These are phyloP conservation scores for Phalanger gymnotis DNA, from an alignment of 2,797 vertebrate genomes.

Conservation along the genomic window DNA sequence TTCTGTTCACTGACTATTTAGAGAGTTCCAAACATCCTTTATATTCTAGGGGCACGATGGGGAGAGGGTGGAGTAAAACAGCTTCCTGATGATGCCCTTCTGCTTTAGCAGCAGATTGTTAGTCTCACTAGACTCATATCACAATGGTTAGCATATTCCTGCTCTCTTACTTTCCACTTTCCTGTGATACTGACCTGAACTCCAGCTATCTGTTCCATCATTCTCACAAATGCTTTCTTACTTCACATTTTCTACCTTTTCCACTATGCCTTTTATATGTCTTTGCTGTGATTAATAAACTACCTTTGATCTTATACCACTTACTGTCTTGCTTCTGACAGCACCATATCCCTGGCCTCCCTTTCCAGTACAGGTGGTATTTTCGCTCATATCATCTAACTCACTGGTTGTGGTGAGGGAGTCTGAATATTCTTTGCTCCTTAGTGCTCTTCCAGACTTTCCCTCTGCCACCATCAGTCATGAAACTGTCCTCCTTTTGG, in stretches of 20 bases:
- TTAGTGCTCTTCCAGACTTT: no score
- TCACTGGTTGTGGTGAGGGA: no score
- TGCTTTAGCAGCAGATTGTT: neutral
- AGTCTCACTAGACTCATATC: neutral
- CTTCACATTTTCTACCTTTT: neutral
- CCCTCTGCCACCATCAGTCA: no score
- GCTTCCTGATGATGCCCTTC: slow-evolving; percentile 14
- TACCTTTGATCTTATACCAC: neutral
- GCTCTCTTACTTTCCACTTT: neutral
- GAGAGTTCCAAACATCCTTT: neutral
- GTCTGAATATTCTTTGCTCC: no score
- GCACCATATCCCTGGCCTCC: neutral
- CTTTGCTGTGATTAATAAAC: neutral
- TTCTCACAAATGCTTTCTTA: neutral
- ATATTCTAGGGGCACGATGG: slow-evolving; percentile 5
- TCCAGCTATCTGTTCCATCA: neutral
- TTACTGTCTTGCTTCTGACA: neutral
- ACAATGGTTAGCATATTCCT: neutral
- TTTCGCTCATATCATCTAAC: neutral
- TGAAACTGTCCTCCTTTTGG: neutral
- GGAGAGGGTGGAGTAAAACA: neutral
- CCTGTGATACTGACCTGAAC: neutral
- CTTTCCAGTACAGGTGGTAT: neutral
- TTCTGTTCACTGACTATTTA: slow-evolving; percentile 22
- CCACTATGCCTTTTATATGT: neutral